Evolutionary conservation across 1,140 invertebrate species (phyloP).

Genomic region (Philaenus spumarius): DNA sequence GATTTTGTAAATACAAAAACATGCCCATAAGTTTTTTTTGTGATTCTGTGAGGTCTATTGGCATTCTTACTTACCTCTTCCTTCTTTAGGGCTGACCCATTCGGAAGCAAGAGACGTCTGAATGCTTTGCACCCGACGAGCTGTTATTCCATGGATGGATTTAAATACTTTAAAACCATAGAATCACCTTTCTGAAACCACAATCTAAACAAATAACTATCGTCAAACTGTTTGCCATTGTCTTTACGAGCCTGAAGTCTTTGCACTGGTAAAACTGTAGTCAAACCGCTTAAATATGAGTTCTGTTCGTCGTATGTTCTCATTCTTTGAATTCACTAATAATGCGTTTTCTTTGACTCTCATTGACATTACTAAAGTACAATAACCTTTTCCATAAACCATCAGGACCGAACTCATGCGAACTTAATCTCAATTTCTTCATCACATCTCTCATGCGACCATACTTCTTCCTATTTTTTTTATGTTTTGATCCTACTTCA

Average conservation of each 20-base stretch:
- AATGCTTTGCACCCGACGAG: not conserved
- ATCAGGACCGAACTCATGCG: not conserved
- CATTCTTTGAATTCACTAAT: not conserved
- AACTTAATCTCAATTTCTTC: not conserved
- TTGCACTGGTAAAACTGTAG: not conserved
- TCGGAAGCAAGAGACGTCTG: not conserved
- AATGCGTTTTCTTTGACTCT: not conserved
- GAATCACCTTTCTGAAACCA: too few species aligned
- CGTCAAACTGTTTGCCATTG: too few species aligned
- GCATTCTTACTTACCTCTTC: not conserved
- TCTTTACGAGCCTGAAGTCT: not conserved
- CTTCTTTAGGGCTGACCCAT: not conserved
- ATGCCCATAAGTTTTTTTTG: not conserved
- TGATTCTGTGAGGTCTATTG: not conserved
- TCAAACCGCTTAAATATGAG: not conserved
- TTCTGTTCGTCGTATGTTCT: too few species aligned
- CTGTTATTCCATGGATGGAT: not conserved
- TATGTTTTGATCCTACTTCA: too few species aligned
- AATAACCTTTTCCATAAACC: not conserved
- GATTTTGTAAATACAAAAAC: not conserved
- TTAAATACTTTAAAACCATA: not conserved
- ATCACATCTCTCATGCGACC: too few species aligned
- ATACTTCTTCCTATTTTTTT: too few species aligned
- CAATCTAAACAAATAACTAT: too few species aligned
- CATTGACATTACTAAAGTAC: not conserved